These are phyloP conservation scores for Lonchura striata DNA, from an alignment of 2,113 vertebrate genomes.

Conservation along the genomic window DNA sequence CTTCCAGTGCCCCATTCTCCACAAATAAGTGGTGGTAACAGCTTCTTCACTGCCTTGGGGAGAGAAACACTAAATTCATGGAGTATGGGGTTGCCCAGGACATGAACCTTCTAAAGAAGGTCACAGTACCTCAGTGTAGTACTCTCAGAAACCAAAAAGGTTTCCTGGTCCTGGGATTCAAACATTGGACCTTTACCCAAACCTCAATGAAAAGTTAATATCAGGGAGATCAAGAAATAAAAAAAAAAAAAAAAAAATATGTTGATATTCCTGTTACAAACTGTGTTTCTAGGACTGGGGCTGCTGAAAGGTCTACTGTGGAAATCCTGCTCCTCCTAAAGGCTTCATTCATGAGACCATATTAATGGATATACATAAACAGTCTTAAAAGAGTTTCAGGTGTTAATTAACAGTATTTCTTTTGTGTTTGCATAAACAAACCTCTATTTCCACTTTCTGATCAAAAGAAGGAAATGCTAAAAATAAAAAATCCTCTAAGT, in stretches of 20 bases:
- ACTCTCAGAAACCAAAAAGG: neutral
- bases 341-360: neutral
- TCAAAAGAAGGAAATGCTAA: neutral
- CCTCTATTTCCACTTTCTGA: neutral
- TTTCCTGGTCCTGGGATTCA: neutral
- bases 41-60: neutral
- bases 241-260: fast-evolving
- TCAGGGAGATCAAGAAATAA: neutral
- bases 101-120: neutral
- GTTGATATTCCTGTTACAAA: neutral
- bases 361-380: neutral
- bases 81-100: neutral
- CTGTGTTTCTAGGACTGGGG: neutral
- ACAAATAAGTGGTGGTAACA: neutral
- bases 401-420: neutral
- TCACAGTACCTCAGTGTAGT: neutral
- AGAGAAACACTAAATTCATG: neutral
- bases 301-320: neutral
- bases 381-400: neutral
- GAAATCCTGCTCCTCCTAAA: neutral
- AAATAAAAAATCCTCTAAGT: neutral
- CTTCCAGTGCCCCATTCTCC: neutral
- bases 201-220: neutral
- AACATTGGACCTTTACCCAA: neutral
- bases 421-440: neutral